A percentile compares a stretch with the other conserved stretches of the same genome.
Conservation (phyloP, 2,888 invertebrate genomes). For the Bhutanitis thaidina region DNA sequence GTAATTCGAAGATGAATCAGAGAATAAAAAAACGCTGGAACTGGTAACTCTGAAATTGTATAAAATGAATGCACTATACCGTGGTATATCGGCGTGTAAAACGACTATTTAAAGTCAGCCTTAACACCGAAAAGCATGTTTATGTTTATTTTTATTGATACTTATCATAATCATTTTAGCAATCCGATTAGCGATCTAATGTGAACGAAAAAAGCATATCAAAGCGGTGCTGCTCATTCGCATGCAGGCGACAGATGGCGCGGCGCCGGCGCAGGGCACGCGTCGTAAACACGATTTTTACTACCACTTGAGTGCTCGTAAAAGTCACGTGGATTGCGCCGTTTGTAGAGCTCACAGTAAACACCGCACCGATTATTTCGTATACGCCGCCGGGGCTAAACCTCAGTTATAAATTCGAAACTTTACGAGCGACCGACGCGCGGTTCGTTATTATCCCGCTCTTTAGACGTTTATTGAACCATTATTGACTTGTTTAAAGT, state of each 20-base stretch:
- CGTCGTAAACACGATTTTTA: slow-evolving; percentile 77
- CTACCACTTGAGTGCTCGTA: slow-evolving; percentile 73
- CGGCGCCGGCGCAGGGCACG: slow-evolving; percentile 42
- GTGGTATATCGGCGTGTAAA: not conserved
- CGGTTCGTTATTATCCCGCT: slow-evolving; percentile 77
- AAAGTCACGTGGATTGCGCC: slow-evolving; percentile 76
- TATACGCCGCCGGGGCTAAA: slow-evolving; percentile 76
- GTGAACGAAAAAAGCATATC: slow-evolving; percentile 16
- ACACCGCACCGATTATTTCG: slow-evolving; percentile 76
- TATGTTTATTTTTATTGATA: slow-evolving; percentile 9
- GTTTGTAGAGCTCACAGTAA: slow-evolving; percentile 74
- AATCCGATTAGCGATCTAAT: slow-evolving; percentile 15
- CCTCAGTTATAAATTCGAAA: slow-evolving; percentile 74
- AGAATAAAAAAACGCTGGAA: no score
- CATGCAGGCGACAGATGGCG: slow-evolving; percentile 59
- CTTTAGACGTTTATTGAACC: slow-evolving; percentile 76
- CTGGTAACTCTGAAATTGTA: no score
- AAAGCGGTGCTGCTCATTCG: slow-evolving; percentile 38
- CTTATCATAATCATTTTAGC: slow-evolving; percentile 6
- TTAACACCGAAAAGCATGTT: not conserved
- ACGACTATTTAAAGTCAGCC: not conserved
- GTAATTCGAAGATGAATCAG: no score
- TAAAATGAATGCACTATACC: no score
- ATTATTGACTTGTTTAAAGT: slow-evolving; percentile 79
- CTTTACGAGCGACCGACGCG: slow-evolving; percentile 70